phyloP scores from a whole-genome alignment of 2,113 vertebrate genomes.

The Arenaria interpres region DNA sequence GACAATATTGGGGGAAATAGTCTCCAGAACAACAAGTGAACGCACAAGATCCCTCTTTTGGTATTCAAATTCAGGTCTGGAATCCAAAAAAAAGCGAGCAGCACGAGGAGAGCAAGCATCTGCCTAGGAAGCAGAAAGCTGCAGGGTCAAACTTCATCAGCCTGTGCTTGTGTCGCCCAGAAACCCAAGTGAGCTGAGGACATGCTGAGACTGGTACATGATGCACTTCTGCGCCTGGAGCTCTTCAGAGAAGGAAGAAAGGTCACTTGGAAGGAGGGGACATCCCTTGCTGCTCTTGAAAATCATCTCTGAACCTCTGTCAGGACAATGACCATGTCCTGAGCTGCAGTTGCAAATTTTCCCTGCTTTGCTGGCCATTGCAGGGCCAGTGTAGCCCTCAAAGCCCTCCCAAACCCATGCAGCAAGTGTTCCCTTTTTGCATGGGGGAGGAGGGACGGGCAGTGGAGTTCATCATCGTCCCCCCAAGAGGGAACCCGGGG shows the following conservation, averaged over 20 bases:
- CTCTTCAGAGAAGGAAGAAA: neutral
- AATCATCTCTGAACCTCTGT: neutral
- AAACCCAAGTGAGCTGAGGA: neutral
- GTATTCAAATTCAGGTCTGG: neutral
- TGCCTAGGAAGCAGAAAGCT: neutral
- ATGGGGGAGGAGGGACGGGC: neutral
- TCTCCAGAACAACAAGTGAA: neutral
- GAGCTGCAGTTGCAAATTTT: neutral
- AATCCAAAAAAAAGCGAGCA: neutral
- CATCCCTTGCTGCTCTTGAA: neutral
- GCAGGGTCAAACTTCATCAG: neutral
- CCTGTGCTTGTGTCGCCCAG: neutral
- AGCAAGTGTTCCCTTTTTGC: neutral
- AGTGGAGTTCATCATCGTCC: rapidly evolving
- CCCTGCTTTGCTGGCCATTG: neutral
- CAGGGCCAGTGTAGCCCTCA: neutral
- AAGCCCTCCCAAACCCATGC: neutral
- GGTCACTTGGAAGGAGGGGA: neutral
- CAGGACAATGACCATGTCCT: neutral
- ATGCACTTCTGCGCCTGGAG: neutral
- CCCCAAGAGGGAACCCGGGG: rapidly evolving
- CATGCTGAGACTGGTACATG: neutral
- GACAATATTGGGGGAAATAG: neutral
- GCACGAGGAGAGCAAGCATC: neutral
- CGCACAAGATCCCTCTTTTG: neutral